Evolutionary conservation across 2,113 vertebrate genomes (phyloP), one percentile per base, ranked within the genome.

Genomic region (human): DNA sequence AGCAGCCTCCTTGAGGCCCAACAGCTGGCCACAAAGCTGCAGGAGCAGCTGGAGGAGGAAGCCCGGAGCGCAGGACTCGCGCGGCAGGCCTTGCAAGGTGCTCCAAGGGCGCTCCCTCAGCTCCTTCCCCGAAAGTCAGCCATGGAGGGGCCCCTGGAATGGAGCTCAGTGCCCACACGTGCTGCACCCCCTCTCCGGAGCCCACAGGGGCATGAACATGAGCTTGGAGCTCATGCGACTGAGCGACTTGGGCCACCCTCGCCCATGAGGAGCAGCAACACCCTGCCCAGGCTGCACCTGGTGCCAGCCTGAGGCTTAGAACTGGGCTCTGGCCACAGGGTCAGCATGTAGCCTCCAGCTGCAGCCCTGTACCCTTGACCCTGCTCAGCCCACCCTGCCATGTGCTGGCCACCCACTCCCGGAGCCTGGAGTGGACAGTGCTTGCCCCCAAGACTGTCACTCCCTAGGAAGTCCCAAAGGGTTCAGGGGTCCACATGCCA

Each of bases 21-120:
- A 72, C 97, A 99, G 97, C 94, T 98, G 73, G 98, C 84, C 8
- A 94, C 89, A 0, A 99, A 98, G 73, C 98, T 99, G 90, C 99
- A 99, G 98, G 97, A 98, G 81, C 98, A 99, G 97, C 97, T 98
- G 38, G 99, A 98, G 93, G 98, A 92, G 85, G 99, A 99, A 96
- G 98, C 97, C 70, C 95, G 95, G 80, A 93, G 96, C 10, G 61
- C 99, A n/a, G 96, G 94, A 32, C 97, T 97, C 32, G 95, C 98
- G 89, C 99, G 96, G 87, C 98, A 99, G 98, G 96, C 97, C 81
- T 98, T 99, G 95, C 99, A 98, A 98, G 98, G 99, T 99, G 55
- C 76, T 10, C 6, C 1, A 32, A 0, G 0, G 20, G 0, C 0
- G 18, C 38, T 23, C 43, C 66, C 5, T 7, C 30, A 1, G 13